Percentiles rank a stretch among this genome's conserved stretches.
phyloP scores from a whole-genome alignment of 2,888 invertebrate species.

The Leucophenga maculata region DNA sequence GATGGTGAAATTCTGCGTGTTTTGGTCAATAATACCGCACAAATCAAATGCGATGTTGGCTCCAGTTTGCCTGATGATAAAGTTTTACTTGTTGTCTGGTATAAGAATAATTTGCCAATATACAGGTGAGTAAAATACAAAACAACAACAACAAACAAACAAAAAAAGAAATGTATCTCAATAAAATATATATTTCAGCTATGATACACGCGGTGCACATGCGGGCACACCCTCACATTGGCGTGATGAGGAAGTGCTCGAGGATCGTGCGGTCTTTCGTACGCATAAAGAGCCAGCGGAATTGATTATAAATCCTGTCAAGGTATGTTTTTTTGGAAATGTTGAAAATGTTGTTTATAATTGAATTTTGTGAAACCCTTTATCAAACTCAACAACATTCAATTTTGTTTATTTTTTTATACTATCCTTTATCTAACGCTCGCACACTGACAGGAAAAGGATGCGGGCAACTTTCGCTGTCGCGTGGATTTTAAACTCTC shows the following conservation, averaged over 20 bases:
- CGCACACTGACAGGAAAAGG: constrained; percentile 74
- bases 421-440: constrained; percentile 7
- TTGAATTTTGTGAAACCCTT: constrained; percentile 45
- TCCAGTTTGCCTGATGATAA: constrained; percentile 84
- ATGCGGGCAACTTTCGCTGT: constrained; percentile 83
- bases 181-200: constrained; percentile 69
- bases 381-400: background rate
- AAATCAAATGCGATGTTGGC: constrained; percentile 89
- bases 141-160: too few relatives aligned
- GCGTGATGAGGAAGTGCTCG: constrained; percentile 77
- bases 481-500: constrained; percentile 85
- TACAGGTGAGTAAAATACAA: constrained; percentile 81
- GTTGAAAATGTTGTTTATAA: constrained; percentile 39
- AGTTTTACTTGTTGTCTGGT: constrained; percentile 90
- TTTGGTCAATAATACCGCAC: constrained; percentile 83
- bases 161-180: too few relatives aligned
- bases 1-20: constrained; percentile 72
- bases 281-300: constrained; percentile 76
- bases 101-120: constrained; percentile 90
- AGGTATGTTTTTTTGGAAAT: constrained; percentile 64
- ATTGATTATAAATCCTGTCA: constrained; percentile 76
- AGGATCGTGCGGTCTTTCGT: constrained; percentile 77
- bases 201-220: constrained; percentile 76
- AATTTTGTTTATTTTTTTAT: constrained; percentile 11
- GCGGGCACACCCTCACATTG: constrained; percentile 77